Conservation (phyloP, 2,113 vertebrate genomes). For the Centropristis striata region DNA sequence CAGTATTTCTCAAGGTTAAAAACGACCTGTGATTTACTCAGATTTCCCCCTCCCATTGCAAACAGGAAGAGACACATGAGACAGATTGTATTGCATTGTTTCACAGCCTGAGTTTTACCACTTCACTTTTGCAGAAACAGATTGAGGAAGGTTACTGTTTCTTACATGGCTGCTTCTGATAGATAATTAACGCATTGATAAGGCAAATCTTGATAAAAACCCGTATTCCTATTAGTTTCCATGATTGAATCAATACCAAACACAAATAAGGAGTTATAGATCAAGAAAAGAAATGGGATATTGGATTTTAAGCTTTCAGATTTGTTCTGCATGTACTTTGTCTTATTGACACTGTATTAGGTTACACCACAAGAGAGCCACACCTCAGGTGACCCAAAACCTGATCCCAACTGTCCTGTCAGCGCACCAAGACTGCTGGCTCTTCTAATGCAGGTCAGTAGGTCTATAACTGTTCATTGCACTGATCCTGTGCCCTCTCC, state of each 20-base stretch:
- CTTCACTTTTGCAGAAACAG: neutral
- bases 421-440: slow-evolving; percentile 19
- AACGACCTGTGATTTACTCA: neutral
- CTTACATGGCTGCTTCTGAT: slow-evolving; percentile 11
- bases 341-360: neutral
- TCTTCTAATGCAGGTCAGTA: slow-evolving; percentile 24
- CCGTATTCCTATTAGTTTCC: neutral
- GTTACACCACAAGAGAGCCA: slow-evolving; percentile 12
- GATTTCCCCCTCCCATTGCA: neutral
- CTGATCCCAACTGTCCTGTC: slow-evolving; percentile 10
- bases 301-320: neutral
- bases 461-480: neutral
- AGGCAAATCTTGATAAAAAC: neutral
- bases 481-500: slow-evolving; percentile 42
- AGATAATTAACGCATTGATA: slow-evolving; percentile 19
- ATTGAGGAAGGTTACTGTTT: neutral
- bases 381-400: neutral
- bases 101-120: neutral
- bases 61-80: slow-evolving; percentile 4
- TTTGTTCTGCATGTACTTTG: neutral
- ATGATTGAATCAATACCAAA: slow-evolving; percentile 14
- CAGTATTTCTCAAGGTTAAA: neutral
- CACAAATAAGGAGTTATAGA: neutral
- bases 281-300: neutral
- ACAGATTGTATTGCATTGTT: neutral